Evolutionary conservation across 2,888 invertebrate species (phyloP).

Genomic region (Agrypnus murinus): DNA sequence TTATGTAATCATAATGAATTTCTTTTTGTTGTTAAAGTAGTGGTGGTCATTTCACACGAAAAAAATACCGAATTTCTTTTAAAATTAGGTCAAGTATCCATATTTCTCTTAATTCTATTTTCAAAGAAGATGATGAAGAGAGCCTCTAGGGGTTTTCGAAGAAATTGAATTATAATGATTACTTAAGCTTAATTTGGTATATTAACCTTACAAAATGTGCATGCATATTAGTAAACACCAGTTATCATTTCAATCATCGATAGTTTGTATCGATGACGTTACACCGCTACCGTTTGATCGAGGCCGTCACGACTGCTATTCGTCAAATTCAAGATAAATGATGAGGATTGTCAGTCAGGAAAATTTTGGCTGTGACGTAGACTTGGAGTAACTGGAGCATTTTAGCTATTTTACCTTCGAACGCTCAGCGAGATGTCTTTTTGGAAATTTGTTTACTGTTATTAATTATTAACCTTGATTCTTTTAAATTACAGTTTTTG

Average conservation of each 20-base stretch:
- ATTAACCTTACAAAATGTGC: too few relatives aligned
- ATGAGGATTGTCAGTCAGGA: conserved; percentile 15
- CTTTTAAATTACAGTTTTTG: too few relatives aligned
- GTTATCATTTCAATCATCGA: conserved; percentile 25
- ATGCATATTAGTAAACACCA: conserved; percentile 4
- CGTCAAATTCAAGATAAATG: conserved; percentile 11
- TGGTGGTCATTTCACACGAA: conserved; percentile 10
- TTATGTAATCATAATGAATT: conserved; percentile 19
- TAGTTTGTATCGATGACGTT: conserved; percentile 11
- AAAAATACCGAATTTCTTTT: neutral
- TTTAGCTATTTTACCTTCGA: conserved; percentile 5
- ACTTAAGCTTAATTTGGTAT: too few relatives aligned
- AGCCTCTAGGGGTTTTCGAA: too few relatives aligned
- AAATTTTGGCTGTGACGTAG: conserved; percentile 15
- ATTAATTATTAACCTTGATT: too few relatives aligned
- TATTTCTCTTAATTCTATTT: too few relatives aligned
- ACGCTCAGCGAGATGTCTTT: conserved; percentile 20
- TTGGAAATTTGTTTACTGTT: neutral
- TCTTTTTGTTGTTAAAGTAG: neutral
- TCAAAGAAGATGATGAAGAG: too few relatives aligned
- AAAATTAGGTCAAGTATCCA: conserved; percentile 7
- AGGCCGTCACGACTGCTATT: conserved; percentile 28
- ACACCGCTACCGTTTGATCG: conserved; percentile 27
- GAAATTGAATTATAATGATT: too few relatives aligned
- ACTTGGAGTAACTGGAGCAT: conserved; percentile 8